A percentile compares a stretch with the other conserved stretches of the same genome.
These are phyloP conservation scores for Micoletzkya japonica DNA, from an alignment of 2,888 invertebrate genomes.

Conservation along the genomic window DNA sequence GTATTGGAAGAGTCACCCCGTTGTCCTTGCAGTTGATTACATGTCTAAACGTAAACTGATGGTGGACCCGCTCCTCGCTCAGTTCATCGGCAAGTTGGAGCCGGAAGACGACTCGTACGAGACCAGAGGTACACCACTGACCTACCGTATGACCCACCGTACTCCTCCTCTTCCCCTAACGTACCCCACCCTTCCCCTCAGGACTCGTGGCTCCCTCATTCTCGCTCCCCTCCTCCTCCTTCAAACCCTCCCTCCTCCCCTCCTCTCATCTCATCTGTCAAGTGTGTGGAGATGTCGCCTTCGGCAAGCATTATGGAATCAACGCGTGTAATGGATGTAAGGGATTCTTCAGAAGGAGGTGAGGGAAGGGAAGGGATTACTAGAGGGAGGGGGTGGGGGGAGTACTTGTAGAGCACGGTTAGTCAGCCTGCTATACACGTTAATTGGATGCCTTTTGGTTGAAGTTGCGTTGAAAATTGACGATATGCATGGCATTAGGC, in stretches of 20 bases:
- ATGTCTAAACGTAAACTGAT: constrained; percentile 38
- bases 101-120: constrained; percentile 8
- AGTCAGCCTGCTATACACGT: too few relatives aligned
- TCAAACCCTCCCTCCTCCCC: not conserved
- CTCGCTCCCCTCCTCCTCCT: not conserved
- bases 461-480: too few relatives aligned
- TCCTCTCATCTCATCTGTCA: constrained; percentile 36
- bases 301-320: constrained; percentile 51
- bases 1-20: not conserved
- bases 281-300: constrained; percentile 51
- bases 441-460: too few relatives aligned
- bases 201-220: not conserved
- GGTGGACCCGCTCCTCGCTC: constrained; percentile 36
- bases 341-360: constrained; percentile 44
- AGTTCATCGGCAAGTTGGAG: constrained; percentile 32
- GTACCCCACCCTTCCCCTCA: not conserved
- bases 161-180: constrained; percentile 1
- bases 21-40: not conserved
- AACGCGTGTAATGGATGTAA: constrained; percentile 53
- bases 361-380: too few relatives aligned
- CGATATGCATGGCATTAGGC: too few relatives aligned
- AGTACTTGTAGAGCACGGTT: too few relatives aligned
- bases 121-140: not conserved
- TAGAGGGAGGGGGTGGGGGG: not conserved
- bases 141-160: too few relatives aligned